phyloP scores from a whole-genome alignment of 1,140 invertebrate species.

The Mycetomoellerius zeteki region DNA sequence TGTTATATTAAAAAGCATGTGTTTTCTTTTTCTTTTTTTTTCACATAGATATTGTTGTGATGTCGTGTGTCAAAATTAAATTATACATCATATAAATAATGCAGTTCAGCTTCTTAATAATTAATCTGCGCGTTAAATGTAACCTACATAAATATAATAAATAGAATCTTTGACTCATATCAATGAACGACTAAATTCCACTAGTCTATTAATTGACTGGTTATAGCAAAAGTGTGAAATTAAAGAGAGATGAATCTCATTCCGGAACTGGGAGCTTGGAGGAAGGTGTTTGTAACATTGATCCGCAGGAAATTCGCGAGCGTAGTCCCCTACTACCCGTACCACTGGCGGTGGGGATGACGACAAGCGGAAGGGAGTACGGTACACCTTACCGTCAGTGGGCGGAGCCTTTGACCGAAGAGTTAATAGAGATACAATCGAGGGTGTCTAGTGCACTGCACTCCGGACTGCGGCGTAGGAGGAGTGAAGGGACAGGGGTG shows the following conservation, averaged over 20 bases:
- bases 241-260: conserved; percentile 28
- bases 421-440: conserved; percentile 88
- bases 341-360: conserved; percentile 64
- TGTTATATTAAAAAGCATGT: not conserved
- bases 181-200: not conserved
- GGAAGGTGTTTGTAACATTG: conserved; percentile 57
- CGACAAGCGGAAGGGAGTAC: conserved; percentile 24
- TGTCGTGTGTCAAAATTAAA: not conserved
- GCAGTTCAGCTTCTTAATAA: not conserved
- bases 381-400: conserved; percentile 68
- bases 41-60: not conserved
- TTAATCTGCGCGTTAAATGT: not conserved
- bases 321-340: conserved; percentile 67
- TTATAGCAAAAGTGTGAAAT: not conserved
- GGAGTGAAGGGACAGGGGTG: conserved; percentile 79
- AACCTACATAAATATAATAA: not conserved
- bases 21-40: not conserved
- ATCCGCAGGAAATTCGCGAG: conserved; percentile 65
- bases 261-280: conserved; percentile 49
- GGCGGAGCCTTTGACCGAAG: conserved; percentile 81
- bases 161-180: not conserved
- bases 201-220: not conserved
- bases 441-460: conserved; percentile 85
- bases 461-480: conserved; percentile 82
- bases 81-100: not conserved